These are phyloP conservation scores for Bombus picipes DNA, from an alignment of 1,140 invertebrate genomes.

Conservation along the genomic window DNA sequence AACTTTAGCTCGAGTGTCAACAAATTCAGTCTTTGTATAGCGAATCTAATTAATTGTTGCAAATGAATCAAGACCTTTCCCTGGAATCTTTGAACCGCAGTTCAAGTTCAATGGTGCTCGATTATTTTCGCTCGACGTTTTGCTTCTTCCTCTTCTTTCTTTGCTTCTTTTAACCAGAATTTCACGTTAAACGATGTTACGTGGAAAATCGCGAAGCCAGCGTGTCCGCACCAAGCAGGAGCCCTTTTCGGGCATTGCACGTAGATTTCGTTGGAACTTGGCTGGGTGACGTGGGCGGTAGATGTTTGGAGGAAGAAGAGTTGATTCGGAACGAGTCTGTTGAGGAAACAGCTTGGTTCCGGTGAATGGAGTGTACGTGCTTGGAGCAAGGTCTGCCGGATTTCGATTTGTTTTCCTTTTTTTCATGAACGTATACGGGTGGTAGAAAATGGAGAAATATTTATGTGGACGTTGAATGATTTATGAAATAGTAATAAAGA, in stretches of 20 bases:
- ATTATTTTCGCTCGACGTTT: not conserved
- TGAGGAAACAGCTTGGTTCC: not conserved
- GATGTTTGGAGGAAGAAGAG: not conserved
- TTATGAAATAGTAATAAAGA: constrained; percentile 30
- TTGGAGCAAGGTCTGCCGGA: not conserved
- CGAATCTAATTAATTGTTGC: too few relatives aligned
- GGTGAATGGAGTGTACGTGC: constrained; percentile 7
- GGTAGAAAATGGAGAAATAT: constrained; percentile 22
- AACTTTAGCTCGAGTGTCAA: too few relatives aligned
- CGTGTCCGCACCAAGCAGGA: not conserved
- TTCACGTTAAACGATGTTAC: not conserved
- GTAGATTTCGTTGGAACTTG: not conserved
- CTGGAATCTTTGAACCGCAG: too few relatives aligned
- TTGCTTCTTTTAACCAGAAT: not conserved
- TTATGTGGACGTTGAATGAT: constrained; percentile 10
- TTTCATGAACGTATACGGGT: not conserved
- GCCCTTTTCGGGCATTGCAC: not conserved
- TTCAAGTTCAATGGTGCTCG: too few relatives aligned
- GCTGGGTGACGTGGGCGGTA: not conserved
- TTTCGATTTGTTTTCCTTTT: not conserved
- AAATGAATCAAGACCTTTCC: too few relatives aligned
- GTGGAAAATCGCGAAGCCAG: not conserved
- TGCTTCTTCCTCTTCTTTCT: not conserved
- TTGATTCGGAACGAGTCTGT: not conserved
- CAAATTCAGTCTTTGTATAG: too few relatives aligned